phyloP scores from a whole-genome alignment of 2,113 vertebrate genomes.

The Phalacrocorax pelagicus region DNA sequence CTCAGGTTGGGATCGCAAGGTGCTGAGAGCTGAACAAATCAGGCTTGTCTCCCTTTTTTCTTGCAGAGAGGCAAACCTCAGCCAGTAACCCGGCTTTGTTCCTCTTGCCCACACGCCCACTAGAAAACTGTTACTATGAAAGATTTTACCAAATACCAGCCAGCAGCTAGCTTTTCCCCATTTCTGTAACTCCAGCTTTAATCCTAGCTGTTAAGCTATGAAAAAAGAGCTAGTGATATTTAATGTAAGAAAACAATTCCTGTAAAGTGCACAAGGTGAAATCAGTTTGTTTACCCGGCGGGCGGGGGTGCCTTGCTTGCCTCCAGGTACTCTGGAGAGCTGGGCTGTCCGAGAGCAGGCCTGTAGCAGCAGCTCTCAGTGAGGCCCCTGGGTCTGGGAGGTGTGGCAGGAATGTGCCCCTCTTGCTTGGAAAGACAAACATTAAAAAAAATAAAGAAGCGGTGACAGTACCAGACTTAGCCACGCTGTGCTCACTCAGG shows the following conservation, averaged over 20 bases:
- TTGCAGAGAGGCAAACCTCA: not conserved
- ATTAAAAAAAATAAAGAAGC: too few relatives aligned
- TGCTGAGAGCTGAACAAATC: fast-evolving
- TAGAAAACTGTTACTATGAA: not conserved
- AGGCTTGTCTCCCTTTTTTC: fast-evolving
- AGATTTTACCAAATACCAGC: not conserved
- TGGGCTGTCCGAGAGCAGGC: fast-evolving
- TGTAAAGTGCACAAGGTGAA: not conserved
- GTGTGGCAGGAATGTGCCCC: fast-evolving
- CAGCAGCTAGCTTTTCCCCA: too few relatives aligned
- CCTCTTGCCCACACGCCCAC: fast-evolving
- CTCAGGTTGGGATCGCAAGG: not conserved
- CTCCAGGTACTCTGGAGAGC: fast-evolving
- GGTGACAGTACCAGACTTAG: not conserved
- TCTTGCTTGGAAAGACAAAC: not conserved
- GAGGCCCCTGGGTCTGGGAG: fast-evolving
- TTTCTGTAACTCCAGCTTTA: not conserved
- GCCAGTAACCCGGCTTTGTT: not conserved
- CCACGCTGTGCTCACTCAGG: fast-evolving
- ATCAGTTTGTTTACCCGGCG: not conserved
- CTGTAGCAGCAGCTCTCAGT: fast-evolving
- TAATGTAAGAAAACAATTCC: not conserved
- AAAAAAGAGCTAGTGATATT: not conserved
- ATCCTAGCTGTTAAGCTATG: not conserved
- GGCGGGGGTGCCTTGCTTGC: not conserved